phyloP scores from a whole-genome alignment of 2,113 vertebrate genomes.

The Hemicordylus capensis region DNA sequence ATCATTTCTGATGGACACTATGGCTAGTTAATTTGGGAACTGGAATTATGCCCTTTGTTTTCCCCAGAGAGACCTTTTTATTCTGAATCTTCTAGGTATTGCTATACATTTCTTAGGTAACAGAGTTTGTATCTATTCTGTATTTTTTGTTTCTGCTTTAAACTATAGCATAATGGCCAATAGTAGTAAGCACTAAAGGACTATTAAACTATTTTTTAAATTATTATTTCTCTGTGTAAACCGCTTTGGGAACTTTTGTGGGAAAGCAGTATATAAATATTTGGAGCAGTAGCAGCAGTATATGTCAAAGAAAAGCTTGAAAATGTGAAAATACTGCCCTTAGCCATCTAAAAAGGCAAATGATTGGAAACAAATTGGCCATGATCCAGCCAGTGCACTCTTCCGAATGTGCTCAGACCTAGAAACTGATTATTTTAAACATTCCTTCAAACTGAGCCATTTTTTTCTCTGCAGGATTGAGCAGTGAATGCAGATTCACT shows the following conservation, averaged over 20 bases:
- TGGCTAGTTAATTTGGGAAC: no score
- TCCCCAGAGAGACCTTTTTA: no score
- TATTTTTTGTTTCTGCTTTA: background rate
- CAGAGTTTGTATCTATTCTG: no score
- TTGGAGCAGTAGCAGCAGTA: background rate
- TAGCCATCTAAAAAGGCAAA: background rate
- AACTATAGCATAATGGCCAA: background rate
- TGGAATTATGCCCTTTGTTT: no score
- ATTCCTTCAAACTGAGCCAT: background rate
- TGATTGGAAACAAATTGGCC: background rate
- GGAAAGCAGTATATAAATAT: no score
- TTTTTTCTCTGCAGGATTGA: conserved; percentile 2
- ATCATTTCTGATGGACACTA: no score
- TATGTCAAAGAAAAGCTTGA: background rate
- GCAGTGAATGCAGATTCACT: background rate
- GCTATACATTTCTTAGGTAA: no score
- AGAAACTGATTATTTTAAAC: background rate
- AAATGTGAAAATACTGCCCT: background rate
- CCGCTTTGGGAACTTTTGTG: no score
- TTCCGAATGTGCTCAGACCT: background rate
- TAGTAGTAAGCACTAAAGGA: background rate
- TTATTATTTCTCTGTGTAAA: no score
- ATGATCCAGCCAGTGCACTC: background rate
- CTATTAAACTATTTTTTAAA: no score
- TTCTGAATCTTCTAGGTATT: no score